A percentile compares a stretch with the other conserved stretches of the same genome.
Conservation (phyloP, 2,888 invertebrate genomes). For the Conomelus anceps region DNA sequence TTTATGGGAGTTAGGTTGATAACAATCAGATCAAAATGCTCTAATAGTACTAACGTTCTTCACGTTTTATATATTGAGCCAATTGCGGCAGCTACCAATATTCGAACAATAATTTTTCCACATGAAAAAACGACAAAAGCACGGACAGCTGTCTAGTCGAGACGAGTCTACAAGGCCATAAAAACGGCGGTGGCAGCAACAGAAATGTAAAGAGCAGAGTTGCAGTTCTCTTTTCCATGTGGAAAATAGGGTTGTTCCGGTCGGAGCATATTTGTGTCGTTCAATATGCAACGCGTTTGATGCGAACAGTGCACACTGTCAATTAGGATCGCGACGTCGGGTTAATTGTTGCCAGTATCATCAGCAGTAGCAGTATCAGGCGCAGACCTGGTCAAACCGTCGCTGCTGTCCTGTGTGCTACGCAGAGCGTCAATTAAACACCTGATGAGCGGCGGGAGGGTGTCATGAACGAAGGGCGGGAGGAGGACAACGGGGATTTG, state of each 20-base stretch:
- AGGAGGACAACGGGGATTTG: neutral
- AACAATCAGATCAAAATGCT: no score
- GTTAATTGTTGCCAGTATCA: neutral
- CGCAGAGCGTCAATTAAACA: neutral
- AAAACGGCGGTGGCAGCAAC: neutral
- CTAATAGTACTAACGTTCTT: no score
- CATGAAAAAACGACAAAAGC: no score
- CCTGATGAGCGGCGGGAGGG: neutral
- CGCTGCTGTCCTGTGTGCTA: neutral
- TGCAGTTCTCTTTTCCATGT: neutral
- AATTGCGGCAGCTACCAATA: no score
- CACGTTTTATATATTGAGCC: no score
- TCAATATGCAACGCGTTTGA: neutral
- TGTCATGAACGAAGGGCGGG: neutral
- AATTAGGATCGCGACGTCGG: neutral
- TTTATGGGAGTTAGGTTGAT: no score
- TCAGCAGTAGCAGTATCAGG: neutral
- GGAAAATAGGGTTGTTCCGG: conserved; percentile 4
- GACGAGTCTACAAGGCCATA: no score
- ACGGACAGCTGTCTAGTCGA: no score
- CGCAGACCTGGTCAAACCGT: neutral
- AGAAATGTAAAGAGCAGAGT: neutral
- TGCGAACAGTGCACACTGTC: neutral
- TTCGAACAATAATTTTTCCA: no score
- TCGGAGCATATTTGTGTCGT: neutral